phyloP scores from a whole-genome alignment of 2,113 vertebrate species.

The Oceanites oceanicus region DNA sequence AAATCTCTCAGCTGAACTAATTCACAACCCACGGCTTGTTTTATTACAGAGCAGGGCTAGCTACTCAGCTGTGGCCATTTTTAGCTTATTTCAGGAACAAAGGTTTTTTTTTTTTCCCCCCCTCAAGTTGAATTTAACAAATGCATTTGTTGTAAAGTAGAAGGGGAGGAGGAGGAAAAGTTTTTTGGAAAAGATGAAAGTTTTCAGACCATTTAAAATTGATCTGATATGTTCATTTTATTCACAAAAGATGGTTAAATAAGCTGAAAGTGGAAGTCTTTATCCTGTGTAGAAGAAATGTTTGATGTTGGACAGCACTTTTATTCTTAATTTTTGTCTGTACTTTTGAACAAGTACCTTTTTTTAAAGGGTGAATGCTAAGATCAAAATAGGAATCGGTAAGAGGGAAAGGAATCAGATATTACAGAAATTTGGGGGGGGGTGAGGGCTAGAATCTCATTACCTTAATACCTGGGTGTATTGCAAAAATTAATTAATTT shows the following conservation, averaged over 20 bases:
- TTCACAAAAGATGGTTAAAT: not conserved
- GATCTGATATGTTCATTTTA: not conserved
- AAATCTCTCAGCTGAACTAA: not conserved
- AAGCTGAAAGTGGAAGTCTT: not conserved
- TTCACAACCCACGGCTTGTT: not conserved
- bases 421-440: not conserved
- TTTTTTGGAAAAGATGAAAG: not conserved
- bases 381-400: not conserved
- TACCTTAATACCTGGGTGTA: not conserved
- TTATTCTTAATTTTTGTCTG: not conserved
- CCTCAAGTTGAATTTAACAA: not conserved
- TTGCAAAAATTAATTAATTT: slow-evolving; percentile 5
- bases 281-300: not conserved
- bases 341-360: not conserved
- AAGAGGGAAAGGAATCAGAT: not conserved
- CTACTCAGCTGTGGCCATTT: not conserved
- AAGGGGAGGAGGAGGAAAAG: not conserved
- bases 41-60: not conserved
- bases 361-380: not conserved
- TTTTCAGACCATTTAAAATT: not conserved
- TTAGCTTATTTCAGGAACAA: not conserved
- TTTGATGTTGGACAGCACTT: not conserved
- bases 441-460: not conserved
- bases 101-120: not conserved
- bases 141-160: not conserved